phyloP scores from a whole-genome alignment of 2,888 invertebrate species.

The Athripsodes cinereus region DNA sequence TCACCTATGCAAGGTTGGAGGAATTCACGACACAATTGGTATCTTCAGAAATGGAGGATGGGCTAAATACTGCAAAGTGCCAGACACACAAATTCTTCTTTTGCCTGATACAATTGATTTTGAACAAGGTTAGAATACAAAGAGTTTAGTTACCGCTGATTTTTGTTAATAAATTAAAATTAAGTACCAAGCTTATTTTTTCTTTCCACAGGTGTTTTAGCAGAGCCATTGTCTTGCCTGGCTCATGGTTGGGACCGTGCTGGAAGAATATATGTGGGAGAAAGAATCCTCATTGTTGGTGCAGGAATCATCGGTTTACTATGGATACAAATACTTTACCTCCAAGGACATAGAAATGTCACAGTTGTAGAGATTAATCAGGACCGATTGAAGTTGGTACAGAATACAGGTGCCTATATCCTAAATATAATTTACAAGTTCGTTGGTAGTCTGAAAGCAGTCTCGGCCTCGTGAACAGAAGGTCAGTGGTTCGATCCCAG shows the following conservation, averaged over 20 bases:
- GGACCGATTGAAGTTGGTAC: conserved; percentile 43
- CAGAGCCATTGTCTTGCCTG: conserved; percentile 65
- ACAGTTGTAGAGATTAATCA: conserved; percentile 62
- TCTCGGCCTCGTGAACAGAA: too few species aligned
- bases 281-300: conserved; percentile 58
- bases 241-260: conserved; percentile 63
- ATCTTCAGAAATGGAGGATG: conserved; percentile 63
- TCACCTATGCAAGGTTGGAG: conserved; percentile 57
- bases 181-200: too few species aligned
- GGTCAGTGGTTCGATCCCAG: too few species aligned
- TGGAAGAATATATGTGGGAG: conserved; percentile 54
- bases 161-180: too few species aligned
- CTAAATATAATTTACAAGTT: too few species aligned
- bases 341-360: conserved; percentile 62
- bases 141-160: too few species aligned
- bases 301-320: conserved; percentile 70
- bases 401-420: conserved; percentile 46
- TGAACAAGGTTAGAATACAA: conserved; percentile 46
- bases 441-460: too few species aligned
- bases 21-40: conserved; percentile 58
- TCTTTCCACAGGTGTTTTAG: conserved; percentile 48
- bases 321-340: conserved; percentile 60
- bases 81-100: conserved; percentile 55
- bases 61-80: conserved; percentile 58
- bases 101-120: conserved; percentile 51